Evolutionary conservation across 23 tunicate species (phyloP).

Genomic region (Clavelina lepadiformis): DNA sequence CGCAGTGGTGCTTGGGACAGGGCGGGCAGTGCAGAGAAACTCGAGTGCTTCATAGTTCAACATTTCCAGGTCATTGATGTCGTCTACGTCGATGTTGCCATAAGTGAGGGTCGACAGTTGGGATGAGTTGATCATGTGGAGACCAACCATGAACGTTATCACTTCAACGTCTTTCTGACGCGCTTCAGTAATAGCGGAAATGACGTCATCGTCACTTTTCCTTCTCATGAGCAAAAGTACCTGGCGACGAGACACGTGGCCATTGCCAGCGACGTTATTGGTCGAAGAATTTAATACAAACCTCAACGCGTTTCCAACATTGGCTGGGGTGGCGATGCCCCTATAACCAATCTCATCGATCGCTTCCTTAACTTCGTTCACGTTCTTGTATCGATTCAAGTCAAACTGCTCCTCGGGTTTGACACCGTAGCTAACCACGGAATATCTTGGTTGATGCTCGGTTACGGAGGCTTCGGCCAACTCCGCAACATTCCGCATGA

Average conservation of each 20-base stretch:
- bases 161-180: constrained; percentile 10
- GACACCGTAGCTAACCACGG: constrained; percentile 26
- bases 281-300: constrained; percentile 12
- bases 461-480: constrained; percentile 1
- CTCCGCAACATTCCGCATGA: constrained; percentile 1
- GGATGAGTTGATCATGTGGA: constrained; percentile 1
- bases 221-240: constrained; percentile 29
- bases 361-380: constrained; percentile 4
- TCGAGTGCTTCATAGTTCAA: constrained; percentile 49
- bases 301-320: constrained; percentile 45
- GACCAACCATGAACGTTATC: constrained; percentile 46
- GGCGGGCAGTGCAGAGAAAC: constrained; percentile 27
- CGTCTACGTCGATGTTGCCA: constrained; percentile 23
- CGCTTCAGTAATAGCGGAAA: constrained; percentile 22
- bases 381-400: background rate
- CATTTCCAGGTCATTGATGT: constrained; percentile 5
- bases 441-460: constrained; percentile 4
- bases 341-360: constrained; percentile 11
- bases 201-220: constrained; percentile 29
- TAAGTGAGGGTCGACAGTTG: constrained; percentile 35
- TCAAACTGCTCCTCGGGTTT: constrained; percentile 20
- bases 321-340: constrained; percentile 14
- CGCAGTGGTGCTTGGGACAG: constrained; percentile 6
- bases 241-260: background rate
- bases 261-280: background rate